These are phyloP conservation scores for Engystomops pustulosus DNA, from an alignment of 2,113 vertebrate genomes.

Conservation along the genomic window DNA sequence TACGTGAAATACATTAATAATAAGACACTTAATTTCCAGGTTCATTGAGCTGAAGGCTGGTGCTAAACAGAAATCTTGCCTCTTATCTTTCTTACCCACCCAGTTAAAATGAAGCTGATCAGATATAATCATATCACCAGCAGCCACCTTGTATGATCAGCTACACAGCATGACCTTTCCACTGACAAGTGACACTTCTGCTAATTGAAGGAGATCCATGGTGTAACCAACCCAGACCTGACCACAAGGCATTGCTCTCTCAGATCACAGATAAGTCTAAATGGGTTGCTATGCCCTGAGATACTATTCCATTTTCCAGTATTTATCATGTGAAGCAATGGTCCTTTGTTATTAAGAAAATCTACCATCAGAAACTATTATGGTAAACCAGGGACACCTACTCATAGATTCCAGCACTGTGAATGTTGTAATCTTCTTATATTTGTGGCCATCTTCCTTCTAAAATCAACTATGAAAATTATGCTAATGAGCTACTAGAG, in stretches of 20 bases:
- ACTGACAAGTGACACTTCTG: background rate
- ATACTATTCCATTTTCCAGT: background rate
- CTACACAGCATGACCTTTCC: background rate
- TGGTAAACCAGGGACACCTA: no score
- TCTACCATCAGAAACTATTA: no score
- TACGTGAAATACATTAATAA: background rate
- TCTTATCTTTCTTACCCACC: background rate
- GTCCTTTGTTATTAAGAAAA: background rate
- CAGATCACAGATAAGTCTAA: background rate
- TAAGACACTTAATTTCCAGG: slow-evolving; percentile 5
- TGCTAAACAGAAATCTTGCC: background rate
- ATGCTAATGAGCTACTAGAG: no score
- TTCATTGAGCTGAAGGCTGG: background rate
- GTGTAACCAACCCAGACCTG: no score
- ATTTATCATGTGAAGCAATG: background rate
- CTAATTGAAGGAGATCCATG: background rate
- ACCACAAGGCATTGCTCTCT: slow-evolving; percentile 1
- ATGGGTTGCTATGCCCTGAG: background rate
- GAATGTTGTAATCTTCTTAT: no score
- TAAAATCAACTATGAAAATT: no score
- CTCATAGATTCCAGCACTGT: no score
- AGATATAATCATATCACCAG: background rate
- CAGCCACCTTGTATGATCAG: slow-evolving; percentile 4
- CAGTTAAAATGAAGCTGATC: slow-evolving; percentile 2
- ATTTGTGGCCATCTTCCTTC: no score